Evolutionary conservation across 1,140 invertebrate species (phyloP).

Genomic region (Eufriesea mexicana): DNA sequence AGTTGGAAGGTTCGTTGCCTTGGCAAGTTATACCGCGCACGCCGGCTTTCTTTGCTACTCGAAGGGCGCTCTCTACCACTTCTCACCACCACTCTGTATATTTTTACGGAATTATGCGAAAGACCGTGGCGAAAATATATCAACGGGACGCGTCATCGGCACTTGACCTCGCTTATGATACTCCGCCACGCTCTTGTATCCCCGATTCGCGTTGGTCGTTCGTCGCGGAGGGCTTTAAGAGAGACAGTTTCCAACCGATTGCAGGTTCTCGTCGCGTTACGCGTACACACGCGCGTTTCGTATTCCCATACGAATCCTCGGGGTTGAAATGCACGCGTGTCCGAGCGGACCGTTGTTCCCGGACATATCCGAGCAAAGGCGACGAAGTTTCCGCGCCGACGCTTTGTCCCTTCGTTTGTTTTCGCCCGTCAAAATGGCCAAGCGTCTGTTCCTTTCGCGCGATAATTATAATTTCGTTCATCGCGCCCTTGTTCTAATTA

Average conservation of each 20-base stretch:
- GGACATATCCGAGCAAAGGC: too few species aligned
- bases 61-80: constrained; percentile 38
- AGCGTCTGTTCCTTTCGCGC: too few species aligned
- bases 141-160: constrained; percentile 40
- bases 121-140: constrained; percentile 50
- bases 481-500: constrained; percentile 3
- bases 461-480: too few species aligned
- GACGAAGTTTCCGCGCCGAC: too few species aligned
- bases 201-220: background rate
- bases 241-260: background rate
- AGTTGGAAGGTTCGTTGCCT: constrained; percentile 61
- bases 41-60: constrained; percentile 47
- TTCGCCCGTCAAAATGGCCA: too few species aligned
- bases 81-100: constrained; percentile 51
- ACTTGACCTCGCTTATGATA: constrained; percentile 58
- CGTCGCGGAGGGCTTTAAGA: background rate
- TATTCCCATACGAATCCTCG: too few species aligned
- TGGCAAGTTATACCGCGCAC: constrained; percentile 52
- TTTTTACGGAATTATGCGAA: constrained; percentile 55
- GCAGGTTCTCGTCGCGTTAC: background rate
- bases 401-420: too few species aligned
- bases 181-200: background rate
- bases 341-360: too few species aligned
- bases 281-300: too few species aligned
- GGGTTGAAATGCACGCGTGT: too few species aligned